A percentile compares a stretch with the other conserved stretches of the same genome.
Conservation (phyloP, 2,797 vertebrate genomes). For the Nasua narica region DNA sequence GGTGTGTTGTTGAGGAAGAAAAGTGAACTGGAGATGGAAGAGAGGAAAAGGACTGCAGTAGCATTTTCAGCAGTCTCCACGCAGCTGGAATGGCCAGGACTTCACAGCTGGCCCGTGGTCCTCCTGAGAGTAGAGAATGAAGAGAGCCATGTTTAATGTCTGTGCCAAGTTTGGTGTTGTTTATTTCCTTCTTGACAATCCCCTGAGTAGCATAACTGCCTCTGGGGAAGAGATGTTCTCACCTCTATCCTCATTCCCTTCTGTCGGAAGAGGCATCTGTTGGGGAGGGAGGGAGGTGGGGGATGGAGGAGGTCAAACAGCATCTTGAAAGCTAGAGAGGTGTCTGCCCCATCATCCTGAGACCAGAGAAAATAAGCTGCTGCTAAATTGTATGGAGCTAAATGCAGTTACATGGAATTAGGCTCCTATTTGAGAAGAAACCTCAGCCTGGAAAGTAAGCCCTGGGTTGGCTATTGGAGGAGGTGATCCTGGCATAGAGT, state of each 20-base stretch:
- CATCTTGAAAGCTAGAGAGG: background rate
- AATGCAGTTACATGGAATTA: background rate
- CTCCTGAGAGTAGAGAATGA: background rate
- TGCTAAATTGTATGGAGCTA: background rate
- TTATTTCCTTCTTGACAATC: background rate
- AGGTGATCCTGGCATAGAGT: background rate
- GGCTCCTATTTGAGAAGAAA: background rate
- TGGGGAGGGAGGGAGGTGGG: rapidly evolving
- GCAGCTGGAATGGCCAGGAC: background rate
- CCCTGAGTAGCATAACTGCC: background rate
- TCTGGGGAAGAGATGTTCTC: background rate
- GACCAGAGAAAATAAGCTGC: background rate
- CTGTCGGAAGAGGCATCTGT: background rate
- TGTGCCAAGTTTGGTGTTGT: background rate
- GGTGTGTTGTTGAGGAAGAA: background rate
- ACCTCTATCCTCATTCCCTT: background rate
- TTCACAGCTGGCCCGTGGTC: background rate
- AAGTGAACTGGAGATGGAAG: background rate
- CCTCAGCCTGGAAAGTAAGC: background rate
- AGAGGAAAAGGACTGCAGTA: background rate
- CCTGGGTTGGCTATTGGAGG: background rate
- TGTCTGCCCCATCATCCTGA: background rate
- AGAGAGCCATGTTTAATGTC: background rate
- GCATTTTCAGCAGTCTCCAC: background rate
- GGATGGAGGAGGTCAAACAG: background rate